Conservation (phyloP, 2,113 vertebrate genomes). For the Rhizomys pruinosus region DNA sequence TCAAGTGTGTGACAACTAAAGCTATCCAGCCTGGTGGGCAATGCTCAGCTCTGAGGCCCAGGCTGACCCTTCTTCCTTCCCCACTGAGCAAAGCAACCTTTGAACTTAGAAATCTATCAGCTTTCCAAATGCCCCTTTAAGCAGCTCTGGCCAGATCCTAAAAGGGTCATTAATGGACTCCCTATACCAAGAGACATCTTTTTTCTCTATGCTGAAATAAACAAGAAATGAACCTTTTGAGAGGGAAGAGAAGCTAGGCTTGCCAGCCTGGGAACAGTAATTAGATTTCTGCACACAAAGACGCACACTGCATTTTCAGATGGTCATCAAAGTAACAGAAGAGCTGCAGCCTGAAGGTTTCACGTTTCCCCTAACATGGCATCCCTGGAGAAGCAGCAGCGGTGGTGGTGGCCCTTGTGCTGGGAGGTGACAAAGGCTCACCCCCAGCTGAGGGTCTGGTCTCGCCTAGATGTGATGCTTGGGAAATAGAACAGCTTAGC, state of each 20-base stretch:
- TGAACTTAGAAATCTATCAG: rapidly evolving
- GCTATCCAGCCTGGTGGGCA: rapidly evolving
- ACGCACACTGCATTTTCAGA: background rate
- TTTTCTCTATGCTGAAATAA: background rate
- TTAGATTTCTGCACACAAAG: background rate
- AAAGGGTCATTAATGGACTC: no score
- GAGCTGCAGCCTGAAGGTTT: no score
- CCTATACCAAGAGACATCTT: background rate
- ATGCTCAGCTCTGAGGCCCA: background rate
- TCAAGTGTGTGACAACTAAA: no score
- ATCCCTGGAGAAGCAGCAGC: background rate
- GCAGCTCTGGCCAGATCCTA: background rate
- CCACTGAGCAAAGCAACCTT: background rate
- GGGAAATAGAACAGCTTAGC: background rate
- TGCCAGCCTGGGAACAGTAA: background rate
- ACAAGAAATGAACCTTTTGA: background rate
- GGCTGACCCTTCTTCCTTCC: background rate
- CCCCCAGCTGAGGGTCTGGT: no score
- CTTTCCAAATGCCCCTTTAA: no score
- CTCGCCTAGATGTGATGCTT: rapidly evolving
- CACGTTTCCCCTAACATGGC: background rate
- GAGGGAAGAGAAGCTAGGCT: background rate
- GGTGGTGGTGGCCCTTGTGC: rapidly evolving
- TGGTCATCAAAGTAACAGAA: background rate
- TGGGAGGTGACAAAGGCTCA: no score